Evolutionary conservation across 2,888 invertebrate genomes (phyloP), one percentile per base, ranked within the genome.

Genomic region (Drosophila ezoana): DNA sequence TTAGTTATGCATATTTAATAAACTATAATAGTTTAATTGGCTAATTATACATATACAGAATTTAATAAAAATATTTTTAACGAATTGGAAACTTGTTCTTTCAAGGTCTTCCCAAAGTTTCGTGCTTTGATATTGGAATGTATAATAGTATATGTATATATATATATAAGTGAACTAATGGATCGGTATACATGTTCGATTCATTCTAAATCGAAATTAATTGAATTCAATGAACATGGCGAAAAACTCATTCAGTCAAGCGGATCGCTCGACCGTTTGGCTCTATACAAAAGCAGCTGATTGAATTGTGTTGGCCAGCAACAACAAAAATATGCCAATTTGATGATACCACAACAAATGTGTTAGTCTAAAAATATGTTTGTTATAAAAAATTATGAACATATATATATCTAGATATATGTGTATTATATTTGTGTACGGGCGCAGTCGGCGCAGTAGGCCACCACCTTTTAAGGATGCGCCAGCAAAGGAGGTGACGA

Each of bases 381-480:
- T 51, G 61, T 69, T 72, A 66, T 76, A 84, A 79, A 70, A 72
- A 79, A 65, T 77, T 74, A 67, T 76, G 69, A 68, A 69, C 64
- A 68, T 56, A 51, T 52, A 57, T 38, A 44, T 35, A 43, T 65
- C 38, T 33, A 49, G 41, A 47, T 43, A 56, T 44, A 51, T 58
- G 38, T 64, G 48, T 45, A 58, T 61, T 63, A 56, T 56, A 33
- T 52, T 71, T 61, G 77, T 63, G 71, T 59, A 53, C 60, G 66
- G 60, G 54, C 23, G 41, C 80, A 64, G 72, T 51, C 70, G 66
- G 60, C 73, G 67, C 64, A 88, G 68, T 78, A 70, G 84, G 84
- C 83, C 84, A 85, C 79, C 90, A 90, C 90, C 90, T 90, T 90
- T 90, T 90, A 90, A 90, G 91, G 90, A 90, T 90, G 87, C 90